These are phyloP conservation scores for Hydrolagus colliei DNA, from an alignment of 2,797 vertebrate genomes.

Conservation along the genomic window DNA sequence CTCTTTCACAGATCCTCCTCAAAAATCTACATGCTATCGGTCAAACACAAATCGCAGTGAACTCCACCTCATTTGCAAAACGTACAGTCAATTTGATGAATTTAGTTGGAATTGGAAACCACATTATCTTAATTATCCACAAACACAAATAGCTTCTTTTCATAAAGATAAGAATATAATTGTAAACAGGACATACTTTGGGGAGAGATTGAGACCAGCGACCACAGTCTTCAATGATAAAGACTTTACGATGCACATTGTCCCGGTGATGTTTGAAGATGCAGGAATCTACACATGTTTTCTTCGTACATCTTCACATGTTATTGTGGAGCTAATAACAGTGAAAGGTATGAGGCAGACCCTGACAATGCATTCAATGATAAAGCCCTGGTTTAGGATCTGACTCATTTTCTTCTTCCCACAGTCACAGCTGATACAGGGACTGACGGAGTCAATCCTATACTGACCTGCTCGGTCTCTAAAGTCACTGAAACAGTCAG, in stretches of 20 bases:
- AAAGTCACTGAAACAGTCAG: background rate
- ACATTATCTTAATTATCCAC: background rate
- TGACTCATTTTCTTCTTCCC: background rate
- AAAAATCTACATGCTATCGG: background rate
- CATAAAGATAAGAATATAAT: background rate
- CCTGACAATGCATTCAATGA: background rate
- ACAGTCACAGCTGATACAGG: background rate
- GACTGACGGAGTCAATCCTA: background rate
- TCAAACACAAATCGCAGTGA: constrained; percentile 1
- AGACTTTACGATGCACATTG: background rate
- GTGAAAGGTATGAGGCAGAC: too few species aligned
- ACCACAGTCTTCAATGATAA: background rate
- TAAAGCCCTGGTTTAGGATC: background rate
- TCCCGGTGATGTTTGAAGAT: constrained; percentile 5
- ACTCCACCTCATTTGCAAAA: constrained; percentile 1
- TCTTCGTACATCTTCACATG: too few species aligned
- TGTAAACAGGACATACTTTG: background rate
- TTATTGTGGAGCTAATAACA: too few species aligned
- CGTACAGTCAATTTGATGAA: background rate
- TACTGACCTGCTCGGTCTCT: background rate
- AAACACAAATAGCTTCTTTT: background rate
- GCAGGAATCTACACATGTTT: background rate
- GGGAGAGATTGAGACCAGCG: background rate
- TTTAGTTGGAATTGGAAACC: background rate
- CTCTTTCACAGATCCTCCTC: background rate